Evolutionary conservation across 2,113 vertebrate genomes (phyloP).

Genomic region (Myotis brandtii): DNA sequence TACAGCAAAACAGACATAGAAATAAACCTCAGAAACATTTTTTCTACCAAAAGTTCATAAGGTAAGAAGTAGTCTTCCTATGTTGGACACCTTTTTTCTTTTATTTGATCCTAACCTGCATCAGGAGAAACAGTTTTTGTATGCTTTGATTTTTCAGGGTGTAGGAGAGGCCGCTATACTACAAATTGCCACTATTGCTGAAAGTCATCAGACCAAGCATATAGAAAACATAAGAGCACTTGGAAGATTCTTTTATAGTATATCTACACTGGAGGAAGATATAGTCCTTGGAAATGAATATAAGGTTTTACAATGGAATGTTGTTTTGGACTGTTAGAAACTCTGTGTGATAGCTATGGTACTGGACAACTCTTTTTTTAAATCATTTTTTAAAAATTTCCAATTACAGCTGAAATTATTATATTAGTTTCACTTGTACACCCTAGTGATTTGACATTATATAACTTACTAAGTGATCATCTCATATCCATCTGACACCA

Average conservation of each 20-base stretch:
- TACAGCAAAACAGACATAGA: constrained; percentile 39
- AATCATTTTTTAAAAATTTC: neutral
- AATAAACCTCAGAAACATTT: constrained; percentile 42
- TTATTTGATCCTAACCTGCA: constrained; percentile 70
- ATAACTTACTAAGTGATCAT: neutral
- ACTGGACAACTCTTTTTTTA: constrained; percentile 54
- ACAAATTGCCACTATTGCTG: constrained; percentile 69
- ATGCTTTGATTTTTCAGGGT: constrained; percentile 77
- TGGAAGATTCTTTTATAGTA: constrained; percentile 70
- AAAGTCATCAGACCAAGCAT: constrained; percentile 73
- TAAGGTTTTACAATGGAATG: constrained; percentile 63
- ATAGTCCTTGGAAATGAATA: constrained; percentile 69
- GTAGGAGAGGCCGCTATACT: constrained; percentile 65
- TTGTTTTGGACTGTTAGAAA: constrained; percentile 48
- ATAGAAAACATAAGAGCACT: constrained; percentile 75
- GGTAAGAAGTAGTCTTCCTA: constrained; percentile 16
- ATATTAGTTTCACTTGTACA: neutral
- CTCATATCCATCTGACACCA: neutral
- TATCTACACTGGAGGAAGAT: constrained; percentile 65
- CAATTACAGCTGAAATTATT: neutral
- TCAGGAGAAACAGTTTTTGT: constrained; percentile 66
- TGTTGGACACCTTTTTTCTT: constrained; percentile 61
- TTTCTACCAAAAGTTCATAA: constrained; percentile 56
- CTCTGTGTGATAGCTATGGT: constrained; percentile 24
- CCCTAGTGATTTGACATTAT: neutral